Evolutionary conservation across 2,888 invertebrate genomes (phyloP), one percentile per base, ranked within the genome.

Genomic region (Trypoxylon attenuatum): DNA sequence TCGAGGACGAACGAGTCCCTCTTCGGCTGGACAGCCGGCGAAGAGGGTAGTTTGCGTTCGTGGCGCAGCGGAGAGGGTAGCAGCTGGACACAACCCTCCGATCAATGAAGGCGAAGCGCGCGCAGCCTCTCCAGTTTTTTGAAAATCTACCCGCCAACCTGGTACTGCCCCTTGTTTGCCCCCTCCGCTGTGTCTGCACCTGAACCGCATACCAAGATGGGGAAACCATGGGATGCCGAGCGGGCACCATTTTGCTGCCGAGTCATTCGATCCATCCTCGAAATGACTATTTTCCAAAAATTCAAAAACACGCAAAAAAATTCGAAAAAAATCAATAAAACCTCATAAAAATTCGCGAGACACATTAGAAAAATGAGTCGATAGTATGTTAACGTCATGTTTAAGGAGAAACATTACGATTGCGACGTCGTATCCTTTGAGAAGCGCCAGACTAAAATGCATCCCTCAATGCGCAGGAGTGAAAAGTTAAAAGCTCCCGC

Each of bases 101-200:
- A 85, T 85, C 85, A 83, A 85, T 85, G 85, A 84, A 85, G 83
- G 81, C 71, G 79, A 81, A 73, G 85, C 85, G 85, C 84, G 84
- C 85, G 85, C 85, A 85, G 73, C 80, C 77, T 66, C 73, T 76
- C 69, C 72, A 81, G 73, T 85, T 85, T 85, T 85, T 85, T 84
- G 84, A 85, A 85, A 84, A 82, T 84, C 80, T 80, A 71, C 83
- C 83, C 85, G 85, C 84, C 84, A 84, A 84, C 84, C 73, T 79
- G 69, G 69, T 71, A 50, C 76, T 77, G 71, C 78, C 73, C 73
- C 75, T 75, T 76, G 69, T 69, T 64, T 58, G 47, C 71, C 75
- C 73, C 62, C 56, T 29, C 66, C 59, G 50, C 64, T 43, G 43
- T 58, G 56, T 76, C 76, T 76, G 65, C 69, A 76, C 76, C 76